Evolutionary conservation across 2,888 invertebrate species (phyloP).

Genomic region (Onthophagus sagittarius): DNA sequence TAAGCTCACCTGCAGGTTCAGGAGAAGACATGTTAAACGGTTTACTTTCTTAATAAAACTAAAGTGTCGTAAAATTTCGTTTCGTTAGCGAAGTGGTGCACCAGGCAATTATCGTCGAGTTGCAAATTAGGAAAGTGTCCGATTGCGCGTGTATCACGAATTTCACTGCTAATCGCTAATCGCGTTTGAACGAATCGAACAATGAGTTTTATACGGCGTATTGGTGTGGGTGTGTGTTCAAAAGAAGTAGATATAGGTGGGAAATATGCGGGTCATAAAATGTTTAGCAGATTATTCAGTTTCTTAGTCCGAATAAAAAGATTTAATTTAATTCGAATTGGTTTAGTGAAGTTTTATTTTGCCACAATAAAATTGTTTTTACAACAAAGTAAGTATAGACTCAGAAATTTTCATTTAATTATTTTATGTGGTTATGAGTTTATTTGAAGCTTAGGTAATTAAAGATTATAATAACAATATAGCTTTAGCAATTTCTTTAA

Average conservation of each 20-base stretch:
- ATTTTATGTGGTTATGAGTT: no score
- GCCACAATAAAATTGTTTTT: no score
- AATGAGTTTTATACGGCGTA: background rate
- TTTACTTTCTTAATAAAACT: background rate
- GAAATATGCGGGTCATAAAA: background rate
- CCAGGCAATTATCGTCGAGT: background rate
- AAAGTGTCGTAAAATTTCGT: background rate
- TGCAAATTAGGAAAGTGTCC: background rate
- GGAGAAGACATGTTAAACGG: slow-evolving; percentile 14
- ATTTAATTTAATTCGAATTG: no score
- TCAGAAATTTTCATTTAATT: no score
- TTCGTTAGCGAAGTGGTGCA: background rate
- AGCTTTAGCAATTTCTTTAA: no score
- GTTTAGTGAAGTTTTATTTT: no score
- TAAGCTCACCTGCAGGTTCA: slow-evolving; percentile 40
- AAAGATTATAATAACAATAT: no score
- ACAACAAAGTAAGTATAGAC: no score
- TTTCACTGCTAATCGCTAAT: background rate
- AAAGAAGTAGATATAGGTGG: background rate
- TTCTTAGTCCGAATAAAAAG: no score
- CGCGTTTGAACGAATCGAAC: background rate
- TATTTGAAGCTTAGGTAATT: no score
- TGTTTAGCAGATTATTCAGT: background rate
- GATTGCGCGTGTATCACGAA: background rate
- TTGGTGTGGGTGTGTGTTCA: background rate